Conservation (phyloP, 2,888 invertebrate genomes). For the Gastracanthus pulcherrimus region DNA sequence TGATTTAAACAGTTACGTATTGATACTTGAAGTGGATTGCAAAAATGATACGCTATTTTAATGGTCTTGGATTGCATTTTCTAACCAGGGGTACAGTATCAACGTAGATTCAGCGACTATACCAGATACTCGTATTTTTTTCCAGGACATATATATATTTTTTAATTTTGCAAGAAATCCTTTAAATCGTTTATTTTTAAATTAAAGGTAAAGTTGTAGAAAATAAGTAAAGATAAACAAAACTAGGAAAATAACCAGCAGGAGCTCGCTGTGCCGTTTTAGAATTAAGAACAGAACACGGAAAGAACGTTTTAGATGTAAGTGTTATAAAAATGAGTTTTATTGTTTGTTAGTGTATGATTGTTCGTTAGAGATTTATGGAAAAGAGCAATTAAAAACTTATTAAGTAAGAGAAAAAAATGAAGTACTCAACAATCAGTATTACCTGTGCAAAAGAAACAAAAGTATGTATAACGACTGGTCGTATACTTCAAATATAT, state of each 20-base stretch:
- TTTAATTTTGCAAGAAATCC: conserved; percentile 23
- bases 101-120: conserved; percentile 13
- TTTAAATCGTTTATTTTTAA: conserved; percentile 32
- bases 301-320: conserved; percentile 42
- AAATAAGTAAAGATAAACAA: not conserved
- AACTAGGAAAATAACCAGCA: conserved; percentile 27
- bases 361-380: conserved; percentile 53
- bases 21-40: too few relatives aligned
- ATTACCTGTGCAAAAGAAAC: conserved; percentile 54
- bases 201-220: not conserved
- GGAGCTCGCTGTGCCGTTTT: conserved; percentile 45
- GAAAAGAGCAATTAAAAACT: conserved; percentile 47
- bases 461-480: conserved; percentile 55
- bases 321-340: conserved; percentile 55
- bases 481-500: conserved; percentile 54
- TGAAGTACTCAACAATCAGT: conserved; percentile 51
- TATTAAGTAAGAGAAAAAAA: conserved; percentile 24
- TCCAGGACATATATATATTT: not conserved
- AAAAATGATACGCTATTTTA: too few relatives aligned
- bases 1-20: too few relatives aligned
- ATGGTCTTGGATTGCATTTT: conserved; percentile 22
- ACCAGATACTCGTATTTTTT: conserved; percentile 43
- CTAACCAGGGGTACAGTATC: conserved; percentile 15
- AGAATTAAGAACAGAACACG: conserved; percentile 33
- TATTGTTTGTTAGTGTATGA: conserved; percentile 53